Evolutionary conservation across 2,888 invertebrate species (phyloP).

Genomic region (Cephus nigrinus): DNA sequence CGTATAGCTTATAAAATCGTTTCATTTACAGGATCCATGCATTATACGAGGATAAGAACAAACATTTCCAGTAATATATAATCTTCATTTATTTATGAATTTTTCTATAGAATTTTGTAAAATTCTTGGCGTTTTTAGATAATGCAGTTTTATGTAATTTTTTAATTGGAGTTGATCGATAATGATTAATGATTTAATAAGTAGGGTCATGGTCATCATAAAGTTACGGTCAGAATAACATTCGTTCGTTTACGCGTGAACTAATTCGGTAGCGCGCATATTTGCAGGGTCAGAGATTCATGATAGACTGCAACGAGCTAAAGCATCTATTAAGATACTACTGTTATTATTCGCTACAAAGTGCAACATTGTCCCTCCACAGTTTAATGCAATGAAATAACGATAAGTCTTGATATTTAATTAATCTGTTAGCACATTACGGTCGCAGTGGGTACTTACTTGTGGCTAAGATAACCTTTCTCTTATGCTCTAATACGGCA

Average conservation of each 20-base stretch:
- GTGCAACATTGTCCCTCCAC: conserved; percentile 29
- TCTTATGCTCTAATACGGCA: not conserved
- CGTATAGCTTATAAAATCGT: not conserved
- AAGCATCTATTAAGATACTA: not conserved
- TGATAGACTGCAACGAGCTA: not conserved
- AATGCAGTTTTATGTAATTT: not conserved
- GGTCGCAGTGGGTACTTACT: not conserved
- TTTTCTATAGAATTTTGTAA: not conserved
- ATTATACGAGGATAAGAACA: not conserved
- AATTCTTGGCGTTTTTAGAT: not conserved
- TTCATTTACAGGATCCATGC: not conserved
- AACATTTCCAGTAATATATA: not conserved
- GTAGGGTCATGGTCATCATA: not conserved
- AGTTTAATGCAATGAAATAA: conserved; percentile 21
- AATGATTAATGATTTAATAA: not conserved
- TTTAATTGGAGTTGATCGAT: not conserved
- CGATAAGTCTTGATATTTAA: not conserved
- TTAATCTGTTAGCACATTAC: not conserved
- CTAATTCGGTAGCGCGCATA: not conserved
- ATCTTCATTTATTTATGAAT: not conserved
- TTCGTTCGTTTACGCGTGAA: not conserved
- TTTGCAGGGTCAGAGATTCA: not conserved
- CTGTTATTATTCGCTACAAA: conserved; percentile 15
- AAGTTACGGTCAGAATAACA: not conserved
- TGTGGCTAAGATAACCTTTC: not conserved